Evolutionary conservation across 2,888 invertebrate species (phyloP).

Genomic region (Tachina grossa): DNA sequence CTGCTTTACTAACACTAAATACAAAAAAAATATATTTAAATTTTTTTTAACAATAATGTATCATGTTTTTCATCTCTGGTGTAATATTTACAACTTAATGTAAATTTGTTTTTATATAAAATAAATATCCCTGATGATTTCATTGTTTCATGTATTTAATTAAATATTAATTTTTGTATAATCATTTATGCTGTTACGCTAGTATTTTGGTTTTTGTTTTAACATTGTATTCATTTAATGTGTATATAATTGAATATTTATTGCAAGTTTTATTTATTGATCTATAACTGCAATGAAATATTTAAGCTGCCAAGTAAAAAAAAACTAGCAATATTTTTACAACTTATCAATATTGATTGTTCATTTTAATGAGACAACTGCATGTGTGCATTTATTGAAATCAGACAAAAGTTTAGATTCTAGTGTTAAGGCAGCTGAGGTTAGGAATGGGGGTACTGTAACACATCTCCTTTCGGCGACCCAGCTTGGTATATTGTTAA

Average conservation of each 20-base stretch:
- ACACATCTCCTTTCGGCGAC: too few species aligned
- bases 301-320: background rate
- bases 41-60: too few species aligned
- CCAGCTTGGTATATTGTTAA: too few species aligned
- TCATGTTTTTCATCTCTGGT: background rate
- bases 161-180: background rate
- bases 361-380: too few species aligned
- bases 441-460: too few species aligned
- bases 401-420: too few species aligned
- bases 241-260: constrained; percentile 25
- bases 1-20: too few species aligned
- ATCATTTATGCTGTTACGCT: background rate
- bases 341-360: too few species aligned
- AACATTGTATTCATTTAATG: background rate
- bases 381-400: too few species aligned
- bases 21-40: too few species aligned
- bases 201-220: constrained; percentile 2
- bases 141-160: constrained; percentile 9
- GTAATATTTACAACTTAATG: background rate
- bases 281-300: background rate
- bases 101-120: background rate
- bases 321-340: too few species aligned
- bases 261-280: background rate
- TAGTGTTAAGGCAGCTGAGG: too few species aligned
- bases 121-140: background rate